These are phyloP conservation scores for Struthio camelus DNA, from an alignment of 2,113 vertebrate genomes.

Conservation along the genomic window DNA sequence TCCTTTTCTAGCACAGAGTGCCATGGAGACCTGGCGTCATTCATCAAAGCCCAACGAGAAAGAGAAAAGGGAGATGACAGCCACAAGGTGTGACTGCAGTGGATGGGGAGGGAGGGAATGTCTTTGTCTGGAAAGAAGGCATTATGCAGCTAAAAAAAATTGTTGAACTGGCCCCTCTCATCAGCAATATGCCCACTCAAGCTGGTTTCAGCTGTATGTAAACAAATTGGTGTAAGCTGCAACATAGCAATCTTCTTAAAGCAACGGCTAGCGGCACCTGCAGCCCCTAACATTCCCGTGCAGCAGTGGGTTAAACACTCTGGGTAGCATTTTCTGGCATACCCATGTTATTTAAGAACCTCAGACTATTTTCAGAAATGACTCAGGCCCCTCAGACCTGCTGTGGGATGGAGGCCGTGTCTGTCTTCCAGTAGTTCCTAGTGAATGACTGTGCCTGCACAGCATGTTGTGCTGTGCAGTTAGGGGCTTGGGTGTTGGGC, in stretches of 20 bases:
- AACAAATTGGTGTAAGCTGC: neutral
- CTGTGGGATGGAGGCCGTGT: neutral
- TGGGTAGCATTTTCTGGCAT: accelerated
- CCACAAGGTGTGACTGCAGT: neutral
- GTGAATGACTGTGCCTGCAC: neutral
- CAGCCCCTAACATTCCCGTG: neutral
- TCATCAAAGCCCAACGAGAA: neutral
- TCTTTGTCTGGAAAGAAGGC: neutral
- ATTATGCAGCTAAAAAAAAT: neutral
- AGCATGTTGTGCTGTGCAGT: neutral
- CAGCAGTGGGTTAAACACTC: neutral
- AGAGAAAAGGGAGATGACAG: neutral
- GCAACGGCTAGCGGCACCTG: accelerated
- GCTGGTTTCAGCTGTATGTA: neutral
- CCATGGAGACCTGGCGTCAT: neutral
- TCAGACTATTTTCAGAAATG: neutral
- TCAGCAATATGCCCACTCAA: neutral
- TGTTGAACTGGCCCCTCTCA: neutral
- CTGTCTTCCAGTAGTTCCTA: accelerated
- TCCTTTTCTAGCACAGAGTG: neutral
- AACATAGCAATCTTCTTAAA: neutral
- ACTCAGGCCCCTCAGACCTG: neutral
- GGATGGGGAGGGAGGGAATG: neutral
- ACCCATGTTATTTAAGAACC: neutral
- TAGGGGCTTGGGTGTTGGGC: neutral